A percentile compares a stretch with the other conserved stretches of the same genome.
Evolutionary conservation across 2,888 invertebrate species (phyloP).

Genomic region (Platynereis dumerilii): DNA sequence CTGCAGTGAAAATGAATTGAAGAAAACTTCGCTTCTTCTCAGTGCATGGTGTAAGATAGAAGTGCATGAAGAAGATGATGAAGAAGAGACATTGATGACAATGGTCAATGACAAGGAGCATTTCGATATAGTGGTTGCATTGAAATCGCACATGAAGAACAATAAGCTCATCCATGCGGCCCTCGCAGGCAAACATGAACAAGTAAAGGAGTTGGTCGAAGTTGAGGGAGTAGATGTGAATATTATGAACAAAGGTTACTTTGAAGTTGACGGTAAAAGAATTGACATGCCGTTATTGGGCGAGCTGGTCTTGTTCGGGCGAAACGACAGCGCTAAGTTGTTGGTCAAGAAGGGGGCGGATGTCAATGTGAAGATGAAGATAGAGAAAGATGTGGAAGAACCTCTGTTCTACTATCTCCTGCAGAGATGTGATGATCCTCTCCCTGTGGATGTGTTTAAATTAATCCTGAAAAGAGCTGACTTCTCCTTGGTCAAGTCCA

Average conservation of each 20-base stretch:
- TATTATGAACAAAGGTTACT: neutral
- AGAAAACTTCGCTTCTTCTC: neutral
- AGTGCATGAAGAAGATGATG: neutral
- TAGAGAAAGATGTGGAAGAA: neutral
- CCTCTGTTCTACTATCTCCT: neutral
- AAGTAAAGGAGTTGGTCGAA: conserved; percentile 1
- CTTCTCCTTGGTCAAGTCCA: neutral
- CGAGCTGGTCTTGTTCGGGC: neutral
- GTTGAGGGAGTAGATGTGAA: neutral
- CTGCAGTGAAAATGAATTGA: neutral
- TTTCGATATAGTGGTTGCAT: neutral
- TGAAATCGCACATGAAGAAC: neutral
- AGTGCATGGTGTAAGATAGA: neutral
- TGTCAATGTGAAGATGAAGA: neutral
- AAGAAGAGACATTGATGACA: neutral
- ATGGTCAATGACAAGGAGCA: conserved; percentile 1
- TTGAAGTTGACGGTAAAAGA: neutral
- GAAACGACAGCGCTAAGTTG: neutral
- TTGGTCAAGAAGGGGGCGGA: neutral
- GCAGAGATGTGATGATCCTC: neutral
- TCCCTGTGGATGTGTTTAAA: neutral
- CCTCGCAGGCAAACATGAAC: neutral
- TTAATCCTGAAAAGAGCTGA: neutral
- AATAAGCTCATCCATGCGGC: neutral
- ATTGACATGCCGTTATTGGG: neutral